Evolutionary conservation across 2,888 invertebrate genomes (phyloP).

Genomic region (Spatulosminthurus flaviceps): DNA sequence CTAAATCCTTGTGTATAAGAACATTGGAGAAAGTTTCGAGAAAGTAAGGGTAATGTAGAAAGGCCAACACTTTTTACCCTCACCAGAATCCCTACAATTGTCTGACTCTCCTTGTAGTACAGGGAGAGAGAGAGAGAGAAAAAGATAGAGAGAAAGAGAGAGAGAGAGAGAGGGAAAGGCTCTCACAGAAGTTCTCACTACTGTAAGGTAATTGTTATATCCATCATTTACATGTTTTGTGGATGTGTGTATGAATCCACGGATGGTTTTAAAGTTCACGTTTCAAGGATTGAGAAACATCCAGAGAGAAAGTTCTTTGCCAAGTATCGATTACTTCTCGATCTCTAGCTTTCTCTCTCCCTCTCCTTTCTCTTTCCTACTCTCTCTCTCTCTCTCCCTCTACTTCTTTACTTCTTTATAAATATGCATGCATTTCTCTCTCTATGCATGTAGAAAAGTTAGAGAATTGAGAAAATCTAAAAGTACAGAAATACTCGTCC

Average conservation of each 20-base stretch:
- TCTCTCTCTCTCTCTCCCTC: not conserved
- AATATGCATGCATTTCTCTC: too few species aligned
- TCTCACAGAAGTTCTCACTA: constrained; percentile 12
- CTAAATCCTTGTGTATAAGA: too few species aligned
- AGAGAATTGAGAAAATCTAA: too few species aligned
- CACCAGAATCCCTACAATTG: too few species aligned
- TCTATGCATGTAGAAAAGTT: too few species aligned
- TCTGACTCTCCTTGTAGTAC: too few species aligned
- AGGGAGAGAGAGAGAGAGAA: too few species aligned
- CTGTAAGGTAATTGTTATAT: constrained; percentile 41
- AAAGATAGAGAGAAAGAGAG: too few species aligned
- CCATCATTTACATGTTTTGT: constrained; percentile 19
- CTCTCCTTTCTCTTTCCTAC: not conserved
- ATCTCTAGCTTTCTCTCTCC: constrained; percentile 31
- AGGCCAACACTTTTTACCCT: not conserved
- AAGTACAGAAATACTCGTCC: too few species aligned
- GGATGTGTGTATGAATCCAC: constrained; percentile 28
- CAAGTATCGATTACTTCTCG: constrained; percentile 56
- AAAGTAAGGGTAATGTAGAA: not conserved
- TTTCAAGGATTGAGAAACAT: constrained; percentile 35
- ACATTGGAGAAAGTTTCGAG: not conserved
- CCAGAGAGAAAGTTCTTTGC: constrained; percentile 59
- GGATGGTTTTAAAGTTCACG: constrained; percentile 31
- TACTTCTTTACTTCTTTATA: not conserved
- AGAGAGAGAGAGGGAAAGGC: too few species aligned